phyloP scores from a whole-genome alignment of 1,140 invertebrate species.

The Dendrolimus punctatus region DNA sequence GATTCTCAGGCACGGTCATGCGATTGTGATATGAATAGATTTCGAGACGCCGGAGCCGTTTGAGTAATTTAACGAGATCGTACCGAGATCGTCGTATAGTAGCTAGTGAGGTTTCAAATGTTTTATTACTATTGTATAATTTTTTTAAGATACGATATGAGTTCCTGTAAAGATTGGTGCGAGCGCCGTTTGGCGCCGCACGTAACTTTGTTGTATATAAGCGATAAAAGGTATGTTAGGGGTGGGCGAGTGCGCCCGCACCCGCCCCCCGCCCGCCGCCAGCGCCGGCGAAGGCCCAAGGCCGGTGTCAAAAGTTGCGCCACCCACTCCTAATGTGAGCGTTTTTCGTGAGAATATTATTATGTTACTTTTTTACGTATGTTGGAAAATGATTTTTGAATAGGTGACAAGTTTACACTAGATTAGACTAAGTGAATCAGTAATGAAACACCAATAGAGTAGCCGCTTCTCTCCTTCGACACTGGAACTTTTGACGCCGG shows the following conservation, averaged over 20 bases:
- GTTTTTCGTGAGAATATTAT: conserved; percentile 67
- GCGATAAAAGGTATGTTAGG: conserved; percentile 36
- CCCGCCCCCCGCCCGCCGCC: conserved; percentile 11
- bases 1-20: conserved; percentile 67
- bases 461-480: conserved; percentile 70
- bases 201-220: conserved; percentile 63
- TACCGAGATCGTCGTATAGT: conserved; percentile 63
- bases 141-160: conserved; percentile 70
- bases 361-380: conserved; percentile 55
- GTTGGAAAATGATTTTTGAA: conserved; percentile 63
- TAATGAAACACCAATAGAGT: conserved; percentile 72
- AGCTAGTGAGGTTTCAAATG: conserved; percentile 71
- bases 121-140: conserved; percentile 71
- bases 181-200: conserved; percentile 30
- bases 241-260: conserved; percentile 26
- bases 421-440: conserved; percentile 71
- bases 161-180: conserved; percentile 65
- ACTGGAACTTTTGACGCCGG: conserved; percentile 62
- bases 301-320: conserved; percentile 44
- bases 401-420: conserved; percentile 70
- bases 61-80: conserved; percentile 61
- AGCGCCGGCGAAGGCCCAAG: conserved; percentile 20
- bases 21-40: conserved; percentile 70
- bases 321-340: conserved; percentile 61
- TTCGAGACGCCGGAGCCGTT: conserved; percentile 62